Conservation (phyloP, 35 echinoderm and acorn worm species). For the Amphiura filiformis region DNA sequence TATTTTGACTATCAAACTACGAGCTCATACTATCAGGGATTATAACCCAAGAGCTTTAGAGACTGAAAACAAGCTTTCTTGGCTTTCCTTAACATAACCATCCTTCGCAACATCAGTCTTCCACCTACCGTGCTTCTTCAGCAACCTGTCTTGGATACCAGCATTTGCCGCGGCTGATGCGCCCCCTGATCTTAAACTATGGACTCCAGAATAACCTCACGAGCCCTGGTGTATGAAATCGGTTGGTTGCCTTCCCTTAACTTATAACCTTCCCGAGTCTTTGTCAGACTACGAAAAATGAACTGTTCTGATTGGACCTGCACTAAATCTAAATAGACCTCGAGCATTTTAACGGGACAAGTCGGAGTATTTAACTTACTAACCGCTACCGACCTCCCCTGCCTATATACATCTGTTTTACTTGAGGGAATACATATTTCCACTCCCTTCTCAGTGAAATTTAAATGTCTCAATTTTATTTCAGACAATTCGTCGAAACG, state of each 20-base stretch:
- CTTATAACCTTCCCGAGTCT: neutral
- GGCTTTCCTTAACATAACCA: neutral
- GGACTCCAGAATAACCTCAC: neutral
- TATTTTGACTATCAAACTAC: no score
- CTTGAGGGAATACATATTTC: neutral
- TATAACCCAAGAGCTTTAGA: constrained; percentile 22
- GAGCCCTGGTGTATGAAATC: neutral
- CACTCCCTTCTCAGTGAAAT: neutral
- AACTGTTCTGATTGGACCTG: neutral
- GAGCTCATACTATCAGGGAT: no score
- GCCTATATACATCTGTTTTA: neutral
- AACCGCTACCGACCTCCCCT: neutral
- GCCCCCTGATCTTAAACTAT: neutral
- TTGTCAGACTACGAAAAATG: constrained; percentile 3
- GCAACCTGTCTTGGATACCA: neutral
- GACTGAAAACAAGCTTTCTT: neutral
- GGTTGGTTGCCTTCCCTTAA: constrained; percentile 15
- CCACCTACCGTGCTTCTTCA: neutral
- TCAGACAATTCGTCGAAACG: neutral
- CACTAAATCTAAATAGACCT: neutral
- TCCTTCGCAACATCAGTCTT: neutral
- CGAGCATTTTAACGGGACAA: neutral
- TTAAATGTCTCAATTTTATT: neutral
- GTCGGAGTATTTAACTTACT: neutral
- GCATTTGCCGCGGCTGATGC: neutral